Base-by-base conservation (phyloP, 2,888 invertebrate genomes). In the Micoletzkya japonica region DNA sequence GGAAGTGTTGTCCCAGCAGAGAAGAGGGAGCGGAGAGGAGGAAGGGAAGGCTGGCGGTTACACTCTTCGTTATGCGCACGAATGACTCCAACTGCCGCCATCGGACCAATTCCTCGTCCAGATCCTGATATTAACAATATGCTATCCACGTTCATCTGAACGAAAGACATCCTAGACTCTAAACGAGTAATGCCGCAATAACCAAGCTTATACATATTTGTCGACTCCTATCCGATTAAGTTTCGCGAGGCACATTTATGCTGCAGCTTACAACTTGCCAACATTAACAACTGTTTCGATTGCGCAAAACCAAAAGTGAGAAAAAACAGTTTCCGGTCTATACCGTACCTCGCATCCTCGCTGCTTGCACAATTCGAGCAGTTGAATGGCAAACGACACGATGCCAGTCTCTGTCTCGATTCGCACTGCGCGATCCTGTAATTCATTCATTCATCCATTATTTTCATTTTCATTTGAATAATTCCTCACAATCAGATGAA, bases 401-500 rank as follows among this genome's bases (percentile, higher is more conserved):
- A 78, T 50, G 56, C 79, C 79, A 50, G 74, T 74, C 44, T 78
- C 78, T 36, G 71, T 70, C 54, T 79, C 79, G 44, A 78, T 79
- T 34, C 63, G 66, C 20, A 52, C 37, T 1, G 72, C 60, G 24
- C 73, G 72, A 34, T 71, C 37, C 34, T 75, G 28, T 28, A 74
- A 71, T 74, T n/a, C n/a, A n/a, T n/a, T n/a, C n/a, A n/a, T n/a
- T n/a, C n/a, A n/a, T n/a, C n/a, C 78, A 78, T 20, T 49, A 14
- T 14, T n/a, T n/a, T 44, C 14, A n/a, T 58, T 20, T 58, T 36
- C 7, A 52, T 44, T 44, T 14, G 49, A 44, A 44, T 17, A 17
- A 17, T 44, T n/a, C 14, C 49, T 44, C 49, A 14, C 49, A 17
- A 44, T n/a, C 14, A 44, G n/a, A 44, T n/a, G n/a, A n/a, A n/a